phyloP scores from a whole-genome alignment of 2,797 vertebrate genomes.

The Diglossa cyanea region DNA sequence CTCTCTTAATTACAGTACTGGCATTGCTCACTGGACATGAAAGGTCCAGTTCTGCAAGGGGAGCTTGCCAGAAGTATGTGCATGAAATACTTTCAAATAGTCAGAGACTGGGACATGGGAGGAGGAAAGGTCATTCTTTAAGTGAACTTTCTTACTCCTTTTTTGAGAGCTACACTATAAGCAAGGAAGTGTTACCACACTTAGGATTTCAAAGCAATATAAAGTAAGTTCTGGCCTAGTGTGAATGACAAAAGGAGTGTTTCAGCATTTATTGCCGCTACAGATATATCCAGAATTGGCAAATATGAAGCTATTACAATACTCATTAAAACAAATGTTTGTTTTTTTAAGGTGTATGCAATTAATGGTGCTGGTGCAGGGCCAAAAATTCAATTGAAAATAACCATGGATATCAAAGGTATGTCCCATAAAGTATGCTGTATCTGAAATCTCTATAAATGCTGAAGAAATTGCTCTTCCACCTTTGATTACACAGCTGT shows the following conservation, averaged over 20 bases:
- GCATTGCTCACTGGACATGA: background rate
- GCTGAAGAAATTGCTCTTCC: background rate
- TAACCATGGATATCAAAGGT: conserved; percentile 95
- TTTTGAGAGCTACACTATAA: background rate
- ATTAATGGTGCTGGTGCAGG: conserved; percentile 90
- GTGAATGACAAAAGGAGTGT: background rate
- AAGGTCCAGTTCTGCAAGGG: background rate
- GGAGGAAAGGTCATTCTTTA: background rate
- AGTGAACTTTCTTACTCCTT: background rate
- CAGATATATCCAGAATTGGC: background rate
- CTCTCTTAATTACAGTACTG: background rate
- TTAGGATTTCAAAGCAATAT: background rate
- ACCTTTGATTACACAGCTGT: background rate
- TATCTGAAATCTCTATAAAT: background rate
- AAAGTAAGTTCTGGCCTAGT: background rate
- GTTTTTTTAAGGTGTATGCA: conserved; percentile 86
- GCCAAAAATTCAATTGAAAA: conserved; percentile 85
- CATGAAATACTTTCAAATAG: background rate
- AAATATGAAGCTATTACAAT: background rate
- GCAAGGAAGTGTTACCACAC: background rate
- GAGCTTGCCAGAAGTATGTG: background rate
- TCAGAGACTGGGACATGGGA: background rate
- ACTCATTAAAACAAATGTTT: background rate
- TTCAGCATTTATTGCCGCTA: background rate
- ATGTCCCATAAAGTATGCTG: background rate